Evolutionary conservation across 1,140 invertebrate genomes (phyloP).

Genomic region (Stegodyphus mimosarum): DNA sequence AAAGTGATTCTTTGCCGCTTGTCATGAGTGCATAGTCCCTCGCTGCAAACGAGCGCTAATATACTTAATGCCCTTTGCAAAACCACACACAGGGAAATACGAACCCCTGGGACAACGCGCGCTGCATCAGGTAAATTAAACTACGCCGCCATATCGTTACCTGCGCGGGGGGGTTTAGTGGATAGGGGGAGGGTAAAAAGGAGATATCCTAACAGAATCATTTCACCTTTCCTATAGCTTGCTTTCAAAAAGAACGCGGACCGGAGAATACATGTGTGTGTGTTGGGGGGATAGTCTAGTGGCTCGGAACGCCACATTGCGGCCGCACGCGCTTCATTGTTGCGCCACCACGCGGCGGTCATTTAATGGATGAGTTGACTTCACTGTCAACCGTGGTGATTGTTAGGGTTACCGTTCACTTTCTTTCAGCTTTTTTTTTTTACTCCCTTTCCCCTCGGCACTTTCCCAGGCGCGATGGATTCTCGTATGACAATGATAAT

Average conservation of each 20-base stretch:
- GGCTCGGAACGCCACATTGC: slow-evolving; percentile 19
- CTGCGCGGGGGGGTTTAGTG: background rate
- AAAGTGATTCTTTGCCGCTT: too few species aligned
- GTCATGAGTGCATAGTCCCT: background rate
- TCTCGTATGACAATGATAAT: too few species aligned
- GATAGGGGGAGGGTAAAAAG: background rate
- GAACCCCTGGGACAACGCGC: slow-evolving; percentile 27
- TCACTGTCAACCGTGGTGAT: slow-evolving; percentile 22
- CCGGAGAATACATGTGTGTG: background rate
- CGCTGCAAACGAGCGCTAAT: slow-evolving; percentile 38
- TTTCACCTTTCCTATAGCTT: slow-evolving; percentile 7
- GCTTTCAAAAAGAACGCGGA: too few species aligned
- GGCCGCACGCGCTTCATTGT: slow-evolving; percentile 13
- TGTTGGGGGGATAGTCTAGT: slow-evolving; percentile 14
- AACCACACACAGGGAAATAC: slow-evolving; percentile 35
- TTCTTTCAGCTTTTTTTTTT: slow-evolving; percentile 15
- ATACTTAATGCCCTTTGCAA: slow-evolving; percentile 53
- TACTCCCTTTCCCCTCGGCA: background rate
- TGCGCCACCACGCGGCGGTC: slow-evolving; percentile 41
- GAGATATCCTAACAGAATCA: slow-evolving; percentile 40
- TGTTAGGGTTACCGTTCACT: slow-evolving; percentile 34
- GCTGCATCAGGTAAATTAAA: slow-evolving; percentile 58
- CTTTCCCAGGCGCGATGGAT: too few species aligned
- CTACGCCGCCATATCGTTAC: slow-evolving; percentile 39
- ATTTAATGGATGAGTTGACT: slow-evolving; percentile 60